A percentile compares a stretch with the other conserved stretches of the same genome.
Evolutionary conservation across 37 sponge, comb jelly and placozoan species (phyloP).

Genomic region (Crambe crambe): DNA sequence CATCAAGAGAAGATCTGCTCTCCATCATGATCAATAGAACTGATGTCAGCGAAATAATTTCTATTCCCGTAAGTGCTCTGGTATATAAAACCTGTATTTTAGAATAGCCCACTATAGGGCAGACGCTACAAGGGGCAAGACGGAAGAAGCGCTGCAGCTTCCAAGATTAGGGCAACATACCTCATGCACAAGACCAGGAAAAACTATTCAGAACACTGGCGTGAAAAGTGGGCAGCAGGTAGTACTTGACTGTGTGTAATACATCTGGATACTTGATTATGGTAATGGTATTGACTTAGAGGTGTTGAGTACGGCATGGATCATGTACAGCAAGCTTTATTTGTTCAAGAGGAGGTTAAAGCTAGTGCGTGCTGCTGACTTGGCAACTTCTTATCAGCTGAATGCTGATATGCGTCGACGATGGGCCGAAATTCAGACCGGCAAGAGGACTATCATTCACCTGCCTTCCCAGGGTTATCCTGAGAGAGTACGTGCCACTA

Average conservation of each 20-base stretch:
- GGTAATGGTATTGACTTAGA: slow-evolving; percentile 16
- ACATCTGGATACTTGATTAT: neutral
- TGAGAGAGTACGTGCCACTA: slow-evolving; percentile 47
- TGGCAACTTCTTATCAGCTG: slow-evolving; percentile 10
- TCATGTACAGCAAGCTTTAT: slow-evolving; percentile 58
- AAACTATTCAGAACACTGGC: slow-evolving; percentile 58
- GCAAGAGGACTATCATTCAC: slow-evolving; percentile 74
- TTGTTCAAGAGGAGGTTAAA: slow-evolving; percentile 53
- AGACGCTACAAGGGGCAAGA: slow-evolving; percentile 67
- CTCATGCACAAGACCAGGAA: slow-evolving; percentile 74
- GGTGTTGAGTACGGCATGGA: slow-evolving; percentile 83
- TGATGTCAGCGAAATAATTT: slow-evolving; percentile 19
- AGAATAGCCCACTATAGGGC: too few relatives aligned
- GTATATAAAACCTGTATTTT: neutral
- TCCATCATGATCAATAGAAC: slow-evolving; percentile 1
- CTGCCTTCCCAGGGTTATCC: slow-evolving; percentile 79
- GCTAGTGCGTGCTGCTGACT: slow-evolving; percentile 28
- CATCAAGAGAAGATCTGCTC: slow-evolving; percentile 46
- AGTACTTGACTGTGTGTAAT: neutral
- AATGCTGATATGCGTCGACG: slow-evolving; percentile 24
- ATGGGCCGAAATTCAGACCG: slow-evolving; percentile 53
- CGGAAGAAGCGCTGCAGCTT: slow-evolving; percentile 68
- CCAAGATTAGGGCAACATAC: slow-evolving; percentile 73
- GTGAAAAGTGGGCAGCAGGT: slow-evolving; percentile 80
- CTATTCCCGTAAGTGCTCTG: slow-evolving; percentile 24